A percentile compares a stretch with the other conserved stretches of the same genome.
Conservation (phyloP, 2,888 invertebrate genomes). For the Drosophila mulleri region DNA sequence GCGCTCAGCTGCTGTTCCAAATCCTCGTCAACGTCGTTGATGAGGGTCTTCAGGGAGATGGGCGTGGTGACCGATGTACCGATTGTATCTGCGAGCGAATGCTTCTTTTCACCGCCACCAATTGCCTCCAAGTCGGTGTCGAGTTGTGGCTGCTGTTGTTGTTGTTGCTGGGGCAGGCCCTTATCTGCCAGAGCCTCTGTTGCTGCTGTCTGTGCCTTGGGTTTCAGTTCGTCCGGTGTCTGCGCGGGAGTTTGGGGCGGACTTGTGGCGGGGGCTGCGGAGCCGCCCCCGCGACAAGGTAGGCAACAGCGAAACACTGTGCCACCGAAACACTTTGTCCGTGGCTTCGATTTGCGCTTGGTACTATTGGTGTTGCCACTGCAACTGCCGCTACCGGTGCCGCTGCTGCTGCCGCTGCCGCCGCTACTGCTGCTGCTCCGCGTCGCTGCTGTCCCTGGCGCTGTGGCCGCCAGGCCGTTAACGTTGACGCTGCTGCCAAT, state of each 20-base stretch:
- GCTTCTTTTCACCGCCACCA: constrained; percentile 66
- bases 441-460: constrained; percentile 42
- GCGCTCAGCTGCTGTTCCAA: constrained; percentile 74
- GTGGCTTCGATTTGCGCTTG: constrained; percentile 82
- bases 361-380: constrained; percentile 43
- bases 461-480: constrained; percentile 73
- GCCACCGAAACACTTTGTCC: constrained; percentile 86
- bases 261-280: constrained; percentile 88
- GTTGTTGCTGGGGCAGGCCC: constrained; percentile 33
- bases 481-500: constrained; percentile 43
- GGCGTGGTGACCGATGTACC: constrained; percentile 82
- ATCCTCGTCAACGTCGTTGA: constrained; percentile 82
- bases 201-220: constrained; percentile 28
- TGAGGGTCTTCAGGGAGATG: constrained; percentile 81
- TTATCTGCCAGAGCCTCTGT: constrained; percentile 16
- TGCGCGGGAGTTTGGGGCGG: constrained; percentile 85
- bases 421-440: constrained; percentile 18
- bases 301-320: constrained; percentile 93
- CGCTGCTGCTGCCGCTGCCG: constrained; percentile 19
- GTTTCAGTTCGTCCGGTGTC: constrained; percentile 78
- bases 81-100: constrained; percentile 81
- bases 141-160: constrained; percentile 33
- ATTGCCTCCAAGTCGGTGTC: constrained; percentile 31
- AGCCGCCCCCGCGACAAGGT: constrained; percentile 93
- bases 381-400: constrained; percentile 28